A percentile compares a stretch with the other conserved stretches of the same genome.
Conservation (phyloP, 2,888 invertebrate species). For the Strigamia maritima region DNA sequence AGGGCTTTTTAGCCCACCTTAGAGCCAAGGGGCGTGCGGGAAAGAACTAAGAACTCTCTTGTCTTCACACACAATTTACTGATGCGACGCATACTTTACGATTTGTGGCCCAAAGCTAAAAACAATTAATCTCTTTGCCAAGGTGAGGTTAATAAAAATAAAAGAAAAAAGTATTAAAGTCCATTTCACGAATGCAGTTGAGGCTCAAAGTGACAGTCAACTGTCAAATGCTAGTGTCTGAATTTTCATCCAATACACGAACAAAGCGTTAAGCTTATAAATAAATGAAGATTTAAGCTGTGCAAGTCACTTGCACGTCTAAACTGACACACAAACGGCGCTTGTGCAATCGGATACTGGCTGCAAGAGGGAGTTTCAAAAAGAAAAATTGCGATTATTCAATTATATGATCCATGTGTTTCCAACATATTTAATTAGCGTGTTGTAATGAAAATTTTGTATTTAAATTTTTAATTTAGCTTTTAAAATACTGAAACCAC, state of each 20-base stretch:
- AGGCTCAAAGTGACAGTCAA: conserved; percentile 6
- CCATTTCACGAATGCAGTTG: not conserved
- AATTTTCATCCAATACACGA: conserved; percentile 21
- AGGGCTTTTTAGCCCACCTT: conserved; percentile 28
- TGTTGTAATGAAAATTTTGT: too few relatives aligned
- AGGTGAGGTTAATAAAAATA: conserved; percentile 21
- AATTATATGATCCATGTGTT: too few relatives aligned
- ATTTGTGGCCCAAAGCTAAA: conserved; percentile 29
- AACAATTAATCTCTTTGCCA: conserved; percentile 24
- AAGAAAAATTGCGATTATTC: too few relatives aligned
- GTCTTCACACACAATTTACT: conserved; percentile 32
- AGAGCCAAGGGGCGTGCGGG: conserved; percentile 9
- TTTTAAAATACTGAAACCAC: too few relatives aligned
- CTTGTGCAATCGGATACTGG: not conserved
- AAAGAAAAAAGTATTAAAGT: conserved; percentile 16
- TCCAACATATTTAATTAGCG: too few relatives aligned
- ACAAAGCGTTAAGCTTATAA: conserved; percentile 28
- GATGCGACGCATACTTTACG: conserved; percentile 32
- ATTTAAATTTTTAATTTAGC: not conserved
- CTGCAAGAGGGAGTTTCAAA: not conserved
- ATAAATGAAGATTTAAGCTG: conserved; percentile 23
- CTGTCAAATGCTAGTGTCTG: conserved; percentile 13
- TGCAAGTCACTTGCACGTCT: not conserved
- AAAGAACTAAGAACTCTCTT: conserved; percentile 30
- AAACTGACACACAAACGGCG: conserved; percentile 11